phyloP scores from a whole-genome alignment of 2,797 vertebrate genomes.

The Melanotaenia parkinsoni region DNA sequence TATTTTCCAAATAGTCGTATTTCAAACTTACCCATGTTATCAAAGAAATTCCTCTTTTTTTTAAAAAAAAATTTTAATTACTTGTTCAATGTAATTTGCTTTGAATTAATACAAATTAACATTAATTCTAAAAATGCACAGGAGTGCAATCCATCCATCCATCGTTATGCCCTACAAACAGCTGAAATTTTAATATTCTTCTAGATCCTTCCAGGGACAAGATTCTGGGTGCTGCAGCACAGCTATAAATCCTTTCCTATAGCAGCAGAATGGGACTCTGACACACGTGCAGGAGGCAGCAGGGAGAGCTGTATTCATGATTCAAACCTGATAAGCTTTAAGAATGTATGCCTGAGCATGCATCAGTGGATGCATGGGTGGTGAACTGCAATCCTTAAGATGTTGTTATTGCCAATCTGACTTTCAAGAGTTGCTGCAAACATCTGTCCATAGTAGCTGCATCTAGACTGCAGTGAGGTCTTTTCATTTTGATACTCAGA shows the following conservation, averaged over 20 bases:
- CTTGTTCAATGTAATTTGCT: too few species aligned
- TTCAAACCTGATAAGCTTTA: constrained; percentile 60
- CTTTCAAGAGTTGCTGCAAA: constrained; percentile 61
- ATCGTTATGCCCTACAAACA: constrained; percentile 42
- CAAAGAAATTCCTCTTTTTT: not conserved
- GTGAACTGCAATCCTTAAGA: constrained; percentile 57
- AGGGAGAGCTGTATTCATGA: constrained; percentile 43
- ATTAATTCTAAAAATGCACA: too few species aligned
- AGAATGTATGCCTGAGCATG: constrained; percentile 47
- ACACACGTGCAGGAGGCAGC: constrained; percentile 32
- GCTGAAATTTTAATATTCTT: constrained; percentile 69
- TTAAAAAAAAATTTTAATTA: too few species aligned
- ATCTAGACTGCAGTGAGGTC: constrained; percentile 40
- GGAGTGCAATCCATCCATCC: constrained; percentile 6
- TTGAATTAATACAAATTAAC: too few species aligned
- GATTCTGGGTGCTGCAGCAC: constrained; percentile 33
- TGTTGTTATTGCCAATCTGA: constrained; percentile 69
- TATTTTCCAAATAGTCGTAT: too few species aligned
- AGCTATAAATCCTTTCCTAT: constrained; percentile 49
- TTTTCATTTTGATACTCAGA: constrained; percentile 52
- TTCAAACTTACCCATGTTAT: too few species aligned
- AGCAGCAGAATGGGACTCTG: constrained; percentile 32
- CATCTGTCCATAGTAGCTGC: constrained; percentile 67
- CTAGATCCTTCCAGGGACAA: constrained; percentile 37
- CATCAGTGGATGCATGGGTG: constrained; percentile 40